phyloP scores from a whole-genome alignment of 2,888 invertebrate species.

The Rotaria macrura region DNA sequence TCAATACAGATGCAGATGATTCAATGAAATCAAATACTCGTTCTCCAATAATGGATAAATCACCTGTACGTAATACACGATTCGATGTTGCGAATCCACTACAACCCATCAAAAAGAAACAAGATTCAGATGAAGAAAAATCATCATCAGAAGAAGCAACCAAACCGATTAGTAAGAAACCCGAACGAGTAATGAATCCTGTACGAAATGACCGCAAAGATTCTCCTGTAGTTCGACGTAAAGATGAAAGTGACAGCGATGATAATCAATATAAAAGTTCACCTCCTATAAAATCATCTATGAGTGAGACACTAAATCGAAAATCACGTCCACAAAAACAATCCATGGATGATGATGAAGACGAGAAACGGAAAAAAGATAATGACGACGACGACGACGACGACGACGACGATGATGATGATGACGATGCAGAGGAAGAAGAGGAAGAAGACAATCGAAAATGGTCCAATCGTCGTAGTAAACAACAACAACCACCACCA shows the following conservation, averaged over 20 bases:
- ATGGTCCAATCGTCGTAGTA: background rate
- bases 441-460: background rate
- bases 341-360: too few relatives aligned
- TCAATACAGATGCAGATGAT: background rate
- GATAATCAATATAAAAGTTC: background rate
- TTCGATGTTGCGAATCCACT: background rate
- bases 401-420: too few relatives aligned
- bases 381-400: too few relatives aligned
- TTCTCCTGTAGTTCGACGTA: background rate
- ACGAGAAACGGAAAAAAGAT: too few relatives aligned
- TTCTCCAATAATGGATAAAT: background rate
- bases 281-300: background rate
- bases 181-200: background rate
- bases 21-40: background rate
- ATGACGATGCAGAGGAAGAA: background rate
- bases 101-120: background rate
- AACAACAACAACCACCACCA: background rate
- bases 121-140: background rate
- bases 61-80: background rate
- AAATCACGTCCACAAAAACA: background rate
- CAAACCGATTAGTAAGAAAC: background rate
- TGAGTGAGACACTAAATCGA: background rate
- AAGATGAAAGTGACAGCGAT: background rate
- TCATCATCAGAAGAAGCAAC: background rate
- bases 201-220: background rate